Evolutionary conservation across 2,888 invertebrate genomes (phyloP), one percentile per base, ranked within the genome.

Genomic region (Busseola fusca): DNA sequence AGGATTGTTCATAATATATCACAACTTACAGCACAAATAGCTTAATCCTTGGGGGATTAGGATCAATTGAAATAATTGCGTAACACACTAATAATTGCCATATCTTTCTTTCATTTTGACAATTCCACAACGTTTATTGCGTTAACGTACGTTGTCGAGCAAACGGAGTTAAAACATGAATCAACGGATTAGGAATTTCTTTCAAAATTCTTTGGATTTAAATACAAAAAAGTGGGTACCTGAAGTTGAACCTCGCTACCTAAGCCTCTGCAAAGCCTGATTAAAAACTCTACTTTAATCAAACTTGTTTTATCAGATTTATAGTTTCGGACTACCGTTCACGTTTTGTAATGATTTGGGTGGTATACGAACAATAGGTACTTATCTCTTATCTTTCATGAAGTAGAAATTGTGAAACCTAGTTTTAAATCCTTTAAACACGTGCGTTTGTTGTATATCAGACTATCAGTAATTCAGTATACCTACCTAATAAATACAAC

Each of bases 401-500:
- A 40, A 10, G 16, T 27, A 40, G 10, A n/a, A 5, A 21, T 56
- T 21, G 52, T 21, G 27, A 64, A 18, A n/a, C 10, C 10, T 52
- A n/a, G 25, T 18, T 74, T n/a, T 1, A 54, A 48, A 54, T 45
- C 4, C 18, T 7, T 18, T 30, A 75, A 66, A 76, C 67, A 76
- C 67, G 18, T 72, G 67, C 72, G 30, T 40, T 72, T 76, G 76
- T 76, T 76, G 48, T 48, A 48, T 67, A 48, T 48, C 21, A 45
- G 6, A n/a, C 14, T 52, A n/a, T 42, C 14, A 40, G 14, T 57
- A 27, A 7, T 16, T 52, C 12, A 9, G 57, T 56, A 34, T 48
- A 25, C 64, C 18, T 69, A 69, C 1, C 0, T 37, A 56, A 37
- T 45, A 48, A 9, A 48, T 56, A 45, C 42, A n/a, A 16, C 34